Base-by-base conservation (phyloP, 1,140 invertebrate species). In the Diabrotica virgifera region DNA sequence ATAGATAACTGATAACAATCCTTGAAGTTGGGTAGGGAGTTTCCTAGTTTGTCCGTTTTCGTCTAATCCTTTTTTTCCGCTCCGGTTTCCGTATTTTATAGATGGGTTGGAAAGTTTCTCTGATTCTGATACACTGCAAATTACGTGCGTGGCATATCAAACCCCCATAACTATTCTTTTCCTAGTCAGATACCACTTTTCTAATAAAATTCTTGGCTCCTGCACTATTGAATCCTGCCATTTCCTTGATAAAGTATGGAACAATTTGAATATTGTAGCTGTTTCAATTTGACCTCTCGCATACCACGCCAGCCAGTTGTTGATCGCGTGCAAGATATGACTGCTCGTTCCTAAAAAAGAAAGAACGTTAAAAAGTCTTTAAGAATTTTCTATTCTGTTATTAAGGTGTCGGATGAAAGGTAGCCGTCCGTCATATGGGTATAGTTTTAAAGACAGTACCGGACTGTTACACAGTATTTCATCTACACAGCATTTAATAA, bases 261-360 rank as follows among this genome's bases (percentile, higher is more conserved):
- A n/a, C 40, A 6, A 46, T 46, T 46, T 46, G 40, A 46, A 46
- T 46, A n/a, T n/a, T n/a, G 24, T 10, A 46, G 40, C 40, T n/a
- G 40, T 46, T 46, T 46, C n/a, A 46, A n/a, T 46, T 46, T 46
- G 40, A 46, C 40, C 40, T 46, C 40, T 46, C 40, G 40, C 40
- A 46, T 46, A 46, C 40, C 40, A 46, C 24, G 24, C 24, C 24
- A 24, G 24, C 24, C 24, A 24, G 24, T 8, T 46, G 40, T n/a
- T 46, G 40, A 46, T 46, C n/a, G 40, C 40, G 40, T 46, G 40
- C 40, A 10, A 46, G 40, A 46, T 46, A 46, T 46, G 8, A 46
- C 8, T 46, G 8, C n/a, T 46, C n/a, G 8, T 46, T 46, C 40
- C 8, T 46, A 46, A 46, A n/a, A 46, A 46, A 10, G 2, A 46